Evolutionary conservation across 2,113 vertebrate genomes (phyloP).

Genomic region (Otis tarda): DNA sequence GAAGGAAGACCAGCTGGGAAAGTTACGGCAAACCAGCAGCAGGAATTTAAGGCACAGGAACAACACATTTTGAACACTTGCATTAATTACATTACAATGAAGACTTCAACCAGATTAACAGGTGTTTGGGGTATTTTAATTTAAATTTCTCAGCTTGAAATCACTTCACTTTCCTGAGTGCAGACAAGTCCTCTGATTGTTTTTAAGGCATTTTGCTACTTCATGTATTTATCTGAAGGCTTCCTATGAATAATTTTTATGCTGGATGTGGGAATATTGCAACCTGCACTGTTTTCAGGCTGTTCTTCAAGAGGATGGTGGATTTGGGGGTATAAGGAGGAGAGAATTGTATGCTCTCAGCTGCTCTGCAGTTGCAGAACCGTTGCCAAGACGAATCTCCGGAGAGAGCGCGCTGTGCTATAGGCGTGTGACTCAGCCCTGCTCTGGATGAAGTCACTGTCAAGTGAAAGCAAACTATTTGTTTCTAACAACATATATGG

Average conservation of each 20-base stretch:
- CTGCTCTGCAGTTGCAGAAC: not conserved
- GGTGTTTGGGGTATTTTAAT: not conserved
- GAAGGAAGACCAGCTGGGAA: not conserved
- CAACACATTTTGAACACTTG: not conserved
- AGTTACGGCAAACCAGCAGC: not conserved
- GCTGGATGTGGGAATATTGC: not conserved
- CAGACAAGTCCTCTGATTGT: not conserved
- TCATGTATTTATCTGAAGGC: not conserved
- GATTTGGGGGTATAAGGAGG: not conserved
- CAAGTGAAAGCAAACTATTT: slow-evolving; percentile 36
- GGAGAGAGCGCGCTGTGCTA: not conserved
- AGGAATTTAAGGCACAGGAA: not conserved
- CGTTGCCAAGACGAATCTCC: not conserved
- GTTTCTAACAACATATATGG: slow-evolving; percentile 32
- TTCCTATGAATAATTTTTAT: not conserved
- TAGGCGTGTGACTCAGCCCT: slow-evolving; percentile 58
- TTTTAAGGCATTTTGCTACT: not conserved
- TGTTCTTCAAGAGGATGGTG: not conserved
- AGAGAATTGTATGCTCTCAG: not conserved
- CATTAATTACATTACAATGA: not conserved
- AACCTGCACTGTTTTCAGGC: not conserved
- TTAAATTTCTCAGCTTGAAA: not conserved
- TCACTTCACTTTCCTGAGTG: not conserved
- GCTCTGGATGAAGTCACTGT: slow-evolving; percentile 65
- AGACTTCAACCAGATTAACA: not conserved